These are phyloP conservation scores for Synanthedon vespiformis DNA, from an alignment of 2,888 invertebrate species.

Conservation along the genomic window DNA sequence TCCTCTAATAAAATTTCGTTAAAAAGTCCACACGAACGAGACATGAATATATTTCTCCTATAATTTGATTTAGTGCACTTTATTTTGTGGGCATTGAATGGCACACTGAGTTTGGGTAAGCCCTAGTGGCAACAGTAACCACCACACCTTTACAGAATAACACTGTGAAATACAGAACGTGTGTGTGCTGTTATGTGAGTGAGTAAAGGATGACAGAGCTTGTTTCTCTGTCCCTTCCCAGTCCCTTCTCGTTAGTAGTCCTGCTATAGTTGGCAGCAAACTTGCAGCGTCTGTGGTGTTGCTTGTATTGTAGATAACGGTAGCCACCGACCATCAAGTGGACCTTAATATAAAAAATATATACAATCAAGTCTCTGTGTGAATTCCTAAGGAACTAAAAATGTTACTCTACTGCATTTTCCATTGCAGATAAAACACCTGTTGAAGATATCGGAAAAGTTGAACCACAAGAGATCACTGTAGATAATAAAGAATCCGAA, in stretches of 20 bases:
- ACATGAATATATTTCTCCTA: too few species aligned
- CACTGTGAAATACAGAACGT: neutral
- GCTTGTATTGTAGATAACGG: neutral
- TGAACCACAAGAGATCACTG: slow-evolving; percentile 2
- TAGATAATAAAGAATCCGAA: too few species aligned
- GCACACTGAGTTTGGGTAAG: too few species aligned
- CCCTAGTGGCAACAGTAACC: neutral
- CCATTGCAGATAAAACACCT: too few species aligned
- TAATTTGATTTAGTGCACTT: too few species aligned
- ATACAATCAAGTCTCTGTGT: too few species aligned
- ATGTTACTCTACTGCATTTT: too few species aligned
- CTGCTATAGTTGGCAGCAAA: too few species aligned
- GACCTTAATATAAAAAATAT: neutral
- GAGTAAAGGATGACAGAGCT: neutral
- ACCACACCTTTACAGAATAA: neutral
- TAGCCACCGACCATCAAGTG: neutral
- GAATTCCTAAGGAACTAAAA: too few species aligned
- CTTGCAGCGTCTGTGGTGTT: neutral
- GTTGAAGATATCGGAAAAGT: slow-evolving; percentile 8
- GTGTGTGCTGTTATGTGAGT: neutral
- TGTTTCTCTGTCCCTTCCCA: neutral
- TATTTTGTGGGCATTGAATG: too few species aligned
- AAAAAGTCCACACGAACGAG: too few species aligned
- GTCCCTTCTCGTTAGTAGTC: neutral
- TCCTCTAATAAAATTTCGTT: too few species aligned